Conservation (phyloP, 2,113 vertebrate genomes). For the Petrocephalus zakoni region DNA sequence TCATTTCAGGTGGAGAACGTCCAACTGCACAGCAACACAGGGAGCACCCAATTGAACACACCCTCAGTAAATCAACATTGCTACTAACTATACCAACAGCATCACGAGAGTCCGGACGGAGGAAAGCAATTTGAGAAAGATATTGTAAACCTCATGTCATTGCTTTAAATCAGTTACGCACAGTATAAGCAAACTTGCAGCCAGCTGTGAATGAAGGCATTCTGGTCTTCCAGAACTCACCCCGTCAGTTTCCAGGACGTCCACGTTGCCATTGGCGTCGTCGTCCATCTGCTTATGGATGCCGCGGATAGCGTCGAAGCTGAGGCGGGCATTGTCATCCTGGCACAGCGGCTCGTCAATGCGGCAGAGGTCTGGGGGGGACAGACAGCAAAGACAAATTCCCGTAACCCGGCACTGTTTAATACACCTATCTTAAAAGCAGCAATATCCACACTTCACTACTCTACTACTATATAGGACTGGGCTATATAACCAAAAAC, state of each 20-base stretch:
- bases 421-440: neutral
- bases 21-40: too few relatives aligned
- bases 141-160: neutral
- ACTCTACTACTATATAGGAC: neutral
- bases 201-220: neutral
- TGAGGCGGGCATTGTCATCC: constrained; percentile 77
- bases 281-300: constrained; percentile 99
- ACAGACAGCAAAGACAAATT: neutral
- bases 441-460: neutral
- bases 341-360: constrained; percentile 79
- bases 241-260: constrained; percentile 86
- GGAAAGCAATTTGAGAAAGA: neutral
- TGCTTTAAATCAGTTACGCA: neutral
- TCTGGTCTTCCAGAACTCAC: constrained; percentile 52
- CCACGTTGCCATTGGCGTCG: constrained; percentile 91
- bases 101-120: neutral
- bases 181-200: neutral
- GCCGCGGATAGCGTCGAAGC: constrained; percentile 84
- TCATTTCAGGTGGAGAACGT: too few relatives aligned
- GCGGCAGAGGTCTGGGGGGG: constrained; percentile 79
- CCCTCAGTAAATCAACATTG: neutral
- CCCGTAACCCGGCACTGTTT: neutral
- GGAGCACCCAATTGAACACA: too few relatives aligned
- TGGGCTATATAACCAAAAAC: neutral
- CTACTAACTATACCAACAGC: neutral